Conservation (phyloP, 2,113 vertebrate genomes). For the Gavia stellata region DNA sequence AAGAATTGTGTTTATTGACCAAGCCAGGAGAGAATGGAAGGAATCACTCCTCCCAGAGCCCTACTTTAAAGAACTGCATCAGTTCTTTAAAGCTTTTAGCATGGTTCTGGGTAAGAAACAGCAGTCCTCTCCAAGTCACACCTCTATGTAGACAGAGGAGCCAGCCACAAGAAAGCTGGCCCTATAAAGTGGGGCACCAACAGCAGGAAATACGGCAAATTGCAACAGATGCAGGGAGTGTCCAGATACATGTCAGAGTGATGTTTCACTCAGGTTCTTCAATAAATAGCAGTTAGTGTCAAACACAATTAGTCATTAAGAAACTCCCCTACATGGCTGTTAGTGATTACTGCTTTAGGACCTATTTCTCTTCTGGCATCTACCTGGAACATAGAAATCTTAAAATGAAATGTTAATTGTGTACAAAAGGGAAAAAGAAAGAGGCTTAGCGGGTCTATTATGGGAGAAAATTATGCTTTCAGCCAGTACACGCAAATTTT, state of each 20-base stretch:
- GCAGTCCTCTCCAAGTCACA: neutral
- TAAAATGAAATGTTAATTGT: slow-evolving; percentile 55
- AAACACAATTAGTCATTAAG: slow-evolving; percentile 36
- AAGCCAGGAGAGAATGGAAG: neutral
- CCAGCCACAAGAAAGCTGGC: neutral
- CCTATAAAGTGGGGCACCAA: neutral
- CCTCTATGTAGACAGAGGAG: neutral
- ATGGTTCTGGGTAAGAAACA: neutral
- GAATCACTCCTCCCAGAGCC: neutral
- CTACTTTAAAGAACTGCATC: neutral
- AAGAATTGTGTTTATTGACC: neutral
- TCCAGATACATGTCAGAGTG: neutral
- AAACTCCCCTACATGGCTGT: neutral
- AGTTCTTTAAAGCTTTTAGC: neutral
- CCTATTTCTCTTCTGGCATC: slow-evolving; percentile 6
- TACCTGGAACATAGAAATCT: slow-evolving; percentile 1
- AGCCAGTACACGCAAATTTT: neutral
- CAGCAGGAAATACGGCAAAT: neutral
- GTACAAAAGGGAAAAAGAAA: neutral
- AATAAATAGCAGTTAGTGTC: slow-evolving; percentile 41
- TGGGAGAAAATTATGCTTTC: slow-evolving; percentile 16
- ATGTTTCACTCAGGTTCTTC: neutral
- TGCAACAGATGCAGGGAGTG: neutral
- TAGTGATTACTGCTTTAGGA: slow-evolving; percentile 17
- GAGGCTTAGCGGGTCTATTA: neutral